phyloP scores from a whole-genome alignment of 2,888 invertebrate genomes.

The Dyspetes luteomarginatus region DNA sequence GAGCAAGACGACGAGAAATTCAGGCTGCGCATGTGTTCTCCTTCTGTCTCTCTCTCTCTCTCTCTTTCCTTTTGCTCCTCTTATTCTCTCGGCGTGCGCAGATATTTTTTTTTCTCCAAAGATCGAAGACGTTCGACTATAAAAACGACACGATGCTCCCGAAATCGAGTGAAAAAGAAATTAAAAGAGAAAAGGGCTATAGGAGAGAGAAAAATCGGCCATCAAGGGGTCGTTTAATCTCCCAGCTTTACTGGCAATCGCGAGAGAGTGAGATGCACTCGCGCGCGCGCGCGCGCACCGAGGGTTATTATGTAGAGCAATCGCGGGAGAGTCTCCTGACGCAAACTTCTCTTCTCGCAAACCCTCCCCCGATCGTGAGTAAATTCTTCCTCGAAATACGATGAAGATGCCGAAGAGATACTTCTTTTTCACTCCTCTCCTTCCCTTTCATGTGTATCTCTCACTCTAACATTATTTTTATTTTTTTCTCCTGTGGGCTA shows the following conservation, averaged over 20 bases:
- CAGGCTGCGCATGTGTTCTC: constrained; percentile 58
- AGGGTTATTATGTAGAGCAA: constrained; percentile 73
- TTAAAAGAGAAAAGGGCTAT: background rate
- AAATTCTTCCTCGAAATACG: constrained; percentile 71
- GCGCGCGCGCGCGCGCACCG: constrained; percentile 40
- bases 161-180: constrained; percentile 1
- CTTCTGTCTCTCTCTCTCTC: constrained; percentile 52
- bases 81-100: constrained; percentile 54
- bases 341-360: constrained; percentile 1
- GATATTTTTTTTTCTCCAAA: constrained; percentile 57
- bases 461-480: constrained; percentile 4
- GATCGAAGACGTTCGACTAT: constrained; percentile 27
- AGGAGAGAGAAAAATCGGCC: constrained; percentile 30
- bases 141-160: constrained; percentile 14
- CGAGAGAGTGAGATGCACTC: background rate
- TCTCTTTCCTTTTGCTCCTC: constrained; percentile 40
- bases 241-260: constrained; percentile 54
- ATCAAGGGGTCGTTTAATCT: constrained; percentile 63
- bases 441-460: constrained; percentile 16
- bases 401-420: constrained; percentile 63
- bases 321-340: constrained; percentile 53
- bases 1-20: constrained; percentile 30
- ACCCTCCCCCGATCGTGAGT: constrained; percentile 65
- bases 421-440: constrained; percentile 5
- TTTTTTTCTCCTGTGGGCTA: background rate